Evolutionary conservation across 64 coral and sea anemone species (phyloP).

Genomic region (Dendronephthya gigantea): DNA sequence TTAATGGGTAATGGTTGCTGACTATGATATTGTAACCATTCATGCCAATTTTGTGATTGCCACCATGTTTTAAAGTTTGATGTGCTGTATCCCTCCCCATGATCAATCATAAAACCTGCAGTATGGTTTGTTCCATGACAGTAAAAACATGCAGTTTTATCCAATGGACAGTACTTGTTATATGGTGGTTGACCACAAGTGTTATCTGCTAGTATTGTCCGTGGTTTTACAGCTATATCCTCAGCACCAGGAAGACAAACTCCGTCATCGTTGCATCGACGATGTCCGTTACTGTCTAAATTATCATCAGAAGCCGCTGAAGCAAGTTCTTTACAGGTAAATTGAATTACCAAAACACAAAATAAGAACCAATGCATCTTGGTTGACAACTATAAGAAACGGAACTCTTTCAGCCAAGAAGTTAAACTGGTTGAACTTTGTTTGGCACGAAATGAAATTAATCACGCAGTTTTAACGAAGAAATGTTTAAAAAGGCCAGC

Average conservation of each 20-base stretch:
- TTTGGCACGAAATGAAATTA: not conserved
- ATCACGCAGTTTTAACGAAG: not conserved
- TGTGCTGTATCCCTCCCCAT: not conserved
- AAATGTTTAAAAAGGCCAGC: not conserved
- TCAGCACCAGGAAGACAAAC: constrained; percentile 6
- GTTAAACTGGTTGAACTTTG: not conserved
- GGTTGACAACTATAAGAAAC: not conserved
- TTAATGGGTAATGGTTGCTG: constrained; percentile 54
- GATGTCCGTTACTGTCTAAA: not conserved
- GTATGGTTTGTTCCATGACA: not conserved
- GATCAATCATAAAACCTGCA: not conserved
- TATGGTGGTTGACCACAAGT: not conserved
- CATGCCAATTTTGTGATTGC: constrained; percentile 9
- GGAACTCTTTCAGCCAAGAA: not conserved
- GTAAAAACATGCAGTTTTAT: not conserved
- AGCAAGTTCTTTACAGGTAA: not conserved
- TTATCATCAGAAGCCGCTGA: not conserved
- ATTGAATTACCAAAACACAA: not conserved
- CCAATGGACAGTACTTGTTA: not conserved
- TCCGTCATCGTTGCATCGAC: not conserved
- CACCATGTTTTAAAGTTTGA: constrained; percentile 58
- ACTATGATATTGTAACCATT: constrained; percentile 62
- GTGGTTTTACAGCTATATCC: not conserved
- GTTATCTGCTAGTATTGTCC: not conserved
- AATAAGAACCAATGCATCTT: not conserved